phyloP scores from a whole-genome alignment of 1,140 invertebrate genomes.

The Conus ventricosus region DNA sequence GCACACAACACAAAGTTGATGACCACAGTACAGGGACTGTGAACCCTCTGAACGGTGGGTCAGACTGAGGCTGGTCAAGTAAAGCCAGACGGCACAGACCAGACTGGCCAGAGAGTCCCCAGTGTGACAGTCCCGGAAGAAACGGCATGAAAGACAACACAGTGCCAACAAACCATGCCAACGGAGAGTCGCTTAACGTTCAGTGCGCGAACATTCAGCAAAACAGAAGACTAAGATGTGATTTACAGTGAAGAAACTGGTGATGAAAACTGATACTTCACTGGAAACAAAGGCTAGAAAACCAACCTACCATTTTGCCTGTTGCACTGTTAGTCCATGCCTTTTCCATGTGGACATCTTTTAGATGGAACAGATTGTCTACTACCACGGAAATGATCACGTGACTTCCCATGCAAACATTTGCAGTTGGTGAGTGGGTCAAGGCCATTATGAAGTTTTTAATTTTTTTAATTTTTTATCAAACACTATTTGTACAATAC shows the following conservation, averaged over 20 bases:
- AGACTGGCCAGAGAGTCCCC: not conserved
- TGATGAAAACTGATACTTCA: conserved; percentile 47
- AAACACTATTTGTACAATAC: too few species aligned
- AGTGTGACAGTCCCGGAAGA: conserved; percentile 30
- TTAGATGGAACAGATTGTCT: conserved; percentile 47
- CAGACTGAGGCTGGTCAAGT: too few species aligned
- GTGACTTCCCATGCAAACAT: too few species aligned
- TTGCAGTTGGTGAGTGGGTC: too few species aligned
- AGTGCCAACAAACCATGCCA: not conserved
- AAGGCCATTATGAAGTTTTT: too few species aligned
- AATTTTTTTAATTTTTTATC: too few species aligned
- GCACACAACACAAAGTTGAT: not conserved
- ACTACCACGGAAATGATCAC: too few species aligned
- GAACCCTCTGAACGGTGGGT: not conserved
- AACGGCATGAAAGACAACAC: not conserved
- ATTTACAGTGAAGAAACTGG: conserved; percentile 47
- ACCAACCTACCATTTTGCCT: too few species aligned
- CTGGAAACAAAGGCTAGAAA: conserved; percentile 39
- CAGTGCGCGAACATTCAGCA: conserved; percentile 46
- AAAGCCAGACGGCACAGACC: too few species aligned
- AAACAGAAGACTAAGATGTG: conserved; percentile 55
- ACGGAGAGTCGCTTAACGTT: conserved; percentile 17
- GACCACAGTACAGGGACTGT: not conserved
- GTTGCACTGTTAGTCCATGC: too few species aligned
- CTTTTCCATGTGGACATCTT: too few species aligned